A percentile compares a stretch with the other conserved stretches of the same genome.
phyloP scores from a whole-genome alignment of 2,797 vertebrate species.

The Yasuhikotakia modesta region DNA sequence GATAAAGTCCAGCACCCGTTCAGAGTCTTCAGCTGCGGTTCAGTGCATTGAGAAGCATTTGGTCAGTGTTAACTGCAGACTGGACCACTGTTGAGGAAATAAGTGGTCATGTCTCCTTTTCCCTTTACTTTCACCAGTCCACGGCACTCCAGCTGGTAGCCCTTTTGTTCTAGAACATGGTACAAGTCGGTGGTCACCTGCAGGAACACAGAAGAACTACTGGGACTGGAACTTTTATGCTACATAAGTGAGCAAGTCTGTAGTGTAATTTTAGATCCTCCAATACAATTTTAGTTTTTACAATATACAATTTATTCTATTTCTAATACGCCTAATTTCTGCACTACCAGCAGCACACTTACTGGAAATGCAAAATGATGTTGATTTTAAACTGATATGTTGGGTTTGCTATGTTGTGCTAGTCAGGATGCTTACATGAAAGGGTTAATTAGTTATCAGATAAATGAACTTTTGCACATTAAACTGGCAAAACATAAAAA shows the following conservation, averaged over 20 bases:
- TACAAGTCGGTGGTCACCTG: conserved; percentile 94
- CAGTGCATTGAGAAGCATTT: conserved; percentile 63
- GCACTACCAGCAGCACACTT: too few relatives aligned
- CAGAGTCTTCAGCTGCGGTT: conserved; percentile 59
- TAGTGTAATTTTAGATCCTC: not conserved
- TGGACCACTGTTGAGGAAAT: conserved; percentile 93
- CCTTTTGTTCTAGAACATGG: conserved; percentile 87
- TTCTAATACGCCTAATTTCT: too few relatives aligned
- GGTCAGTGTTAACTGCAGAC: conserved; percentile 78
- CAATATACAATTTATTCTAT: too few relatives aligned
- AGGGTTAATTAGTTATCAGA: too few relatives aligned
- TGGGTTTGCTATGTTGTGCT: too few relatives aligned
- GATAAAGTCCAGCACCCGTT: conserved; percentile 48
- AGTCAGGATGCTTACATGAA: too few relatives aligned
- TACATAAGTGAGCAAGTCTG: not conserved
- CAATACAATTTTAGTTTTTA: too few relatives aligned
- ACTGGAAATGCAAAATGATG: too few relatives aligned
- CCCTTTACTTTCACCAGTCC: conserved; percentile 96
- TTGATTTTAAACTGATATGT: too few relatives aligned
- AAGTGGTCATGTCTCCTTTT: conserved; percentile 97
- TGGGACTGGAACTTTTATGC: not conserved
- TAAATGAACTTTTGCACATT: too few relatives aligned
- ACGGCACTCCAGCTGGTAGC: conserved; percentile 90
- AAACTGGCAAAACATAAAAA: too few relatives aligned
- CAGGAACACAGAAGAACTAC: conserved; percentile 27